Percentiles rank a stretch among this genome's conserved stretches.
phyloP scores from a whole-genome alignment of 2,888 invertebrate species.

The Parelbella ahira region DNA sequence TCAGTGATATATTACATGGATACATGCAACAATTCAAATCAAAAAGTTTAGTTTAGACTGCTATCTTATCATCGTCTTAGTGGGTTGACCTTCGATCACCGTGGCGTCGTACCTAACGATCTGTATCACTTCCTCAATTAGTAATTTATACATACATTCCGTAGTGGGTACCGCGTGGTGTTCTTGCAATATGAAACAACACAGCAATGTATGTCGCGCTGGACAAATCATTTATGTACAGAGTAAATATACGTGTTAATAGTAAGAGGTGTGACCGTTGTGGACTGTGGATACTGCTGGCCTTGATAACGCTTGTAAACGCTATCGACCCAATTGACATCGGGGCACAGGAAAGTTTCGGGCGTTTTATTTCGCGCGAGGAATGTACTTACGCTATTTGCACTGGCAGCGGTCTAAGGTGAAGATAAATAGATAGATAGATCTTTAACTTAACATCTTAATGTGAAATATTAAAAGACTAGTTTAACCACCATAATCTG shows the following conservation, averaged over 20 bases:
- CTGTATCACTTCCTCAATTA: constrained; percentile 30
- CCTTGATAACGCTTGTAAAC: constrained; percentile 56
- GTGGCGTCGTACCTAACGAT: constrained; percentile 31
- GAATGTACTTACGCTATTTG: background rate
- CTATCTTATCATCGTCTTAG: constrained; percentile 46
- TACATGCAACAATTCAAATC: no score
- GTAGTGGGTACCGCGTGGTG: background rate
- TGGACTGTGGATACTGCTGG: constrained; percentile 42
- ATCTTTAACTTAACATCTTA: no score
- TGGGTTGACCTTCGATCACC: constrained; percentile 40
- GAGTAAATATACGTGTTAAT: constrained; percentile 32
- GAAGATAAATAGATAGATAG: no score
- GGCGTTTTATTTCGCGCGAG: constrained; percentile 32
- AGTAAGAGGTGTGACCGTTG: constrained; percentile 39
- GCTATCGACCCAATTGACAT: constrained; percentile 48
- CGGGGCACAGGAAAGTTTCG: constrained; percentile 42
- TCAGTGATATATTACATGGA: no score
- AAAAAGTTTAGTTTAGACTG: no score
- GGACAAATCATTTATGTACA: constrained; percentile 32
- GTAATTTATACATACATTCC: constrained; percentile 23
- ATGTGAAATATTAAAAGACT: no score
- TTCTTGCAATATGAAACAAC: constrained; percentile 8
- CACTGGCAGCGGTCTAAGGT: no score
- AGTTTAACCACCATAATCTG: no score
- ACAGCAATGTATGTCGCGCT: constrained; percentile 34